These are phyloP conservation scores for Pholis gunnellus DNA, from an alignment of 2,113 vertebrate genomes.

Conservation along the genomic window DNA sequence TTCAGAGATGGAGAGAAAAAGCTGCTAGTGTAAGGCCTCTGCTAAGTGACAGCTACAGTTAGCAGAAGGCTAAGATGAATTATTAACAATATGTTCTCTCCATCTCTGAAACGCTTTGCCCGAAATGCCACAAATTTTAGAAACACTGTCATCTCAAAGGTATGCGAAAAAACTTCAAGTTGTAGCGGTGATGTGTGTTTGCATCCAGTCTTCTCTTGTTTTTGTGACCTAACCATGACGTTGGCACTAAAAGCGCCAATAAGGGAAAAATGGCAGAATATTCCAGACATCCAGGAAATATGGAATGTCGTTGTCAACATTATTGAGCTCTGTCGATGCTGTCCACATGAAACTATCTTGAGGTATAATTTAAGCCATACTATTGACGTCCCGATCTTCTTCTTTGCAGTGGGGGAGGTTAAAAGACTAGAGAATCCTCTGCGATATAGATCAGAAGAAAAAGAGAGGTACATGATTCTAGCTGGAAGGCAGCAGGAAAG, in stretches of 20 bases:
- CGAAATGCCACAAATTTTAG: too few species aligned
- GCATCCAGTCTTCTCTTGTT: not conserved
- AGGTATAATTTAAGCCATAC: not conserved
- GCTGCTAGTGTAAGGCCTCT: too few species aligned
- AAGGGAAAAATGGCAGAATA: not conserved
- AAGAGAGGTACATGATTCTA: conserved; percentile 2
- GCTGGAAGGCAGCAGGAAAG: conserved; percentile 41
- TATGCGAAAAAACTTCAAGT: not conserved
- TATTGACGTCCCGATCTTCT: not conserved
- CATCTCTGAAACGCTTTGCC: too few species aligned
- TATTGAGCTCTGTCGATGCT: not conserved
- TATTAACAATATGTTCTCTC: not conserved
- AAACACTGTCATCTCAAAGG: too few species aligned
- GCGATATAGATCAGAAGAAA: conserved; percentile 32
- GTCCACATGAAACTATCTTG: not conserved
- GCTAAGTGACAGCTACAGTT: too few species aligned
- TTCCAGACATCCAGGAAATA: not conserved
- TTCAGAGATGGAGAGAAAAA: too few species aligned
- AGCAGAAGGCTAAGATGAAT: not conserved
- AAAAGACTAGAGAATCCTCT: conserved; percentile 33
- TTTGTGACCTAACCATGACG: not conserved
- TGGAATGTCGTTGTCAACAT: too few species aligned
- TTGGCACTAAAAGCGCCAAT: not conserved
- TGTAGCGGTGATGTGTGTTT: not conserved
- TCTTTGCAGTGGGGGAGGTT: conserved; percentile 21